phyloP scores from a whole-genome alignment of 2,113 vertebrate species.

The Takifugu bimaculatus region DNA sequence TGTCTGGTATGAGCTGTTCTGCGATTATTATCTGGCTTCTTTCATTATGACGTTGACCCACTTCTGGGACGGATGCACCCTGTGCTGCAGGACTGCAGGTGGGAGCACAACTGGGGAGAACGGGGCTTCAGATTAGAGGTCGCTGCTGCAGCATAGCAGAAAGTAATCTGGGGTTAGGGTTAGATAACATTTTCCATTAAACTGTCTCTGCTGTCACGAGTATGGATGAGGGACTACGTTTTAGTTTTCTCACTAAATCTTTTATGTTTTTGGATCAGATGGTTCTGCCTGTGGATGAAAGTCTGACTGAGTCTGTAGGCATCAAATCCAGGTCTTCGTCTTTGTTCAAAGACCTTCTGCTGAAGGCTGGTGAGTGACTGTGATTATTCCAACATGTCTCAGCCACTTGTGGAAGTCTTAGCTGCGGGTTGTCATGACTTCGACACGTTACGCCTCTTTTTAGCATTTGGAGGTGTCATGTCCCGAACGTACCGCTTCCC shows the following conservation, averaged over 20 bases:
- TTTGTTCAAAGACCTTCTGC: conserved; percentile 87
- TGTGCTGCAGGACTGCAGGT: too few relatives aligned
- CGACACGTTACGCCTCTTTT: background rate
- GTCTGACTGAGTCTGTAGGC: conserved; percentile 89
- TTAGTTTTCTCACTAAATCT: background rate
- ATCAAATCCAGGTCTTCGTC: conserved; percentile 93
- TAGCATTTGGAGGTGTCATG: conserved; percentile 93
- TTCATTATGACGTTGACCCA: too few relatives aligned
- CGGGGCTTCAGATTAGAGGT: too few relatives aligned
- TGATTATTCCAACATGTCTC: background rate
- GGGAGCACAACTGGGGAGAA: too few relatives aligned
- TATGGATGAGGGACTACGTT: background rate
- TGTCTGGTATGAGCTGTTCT: too few relatives aligned
- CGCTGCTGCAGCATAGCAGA: too few relatives aligned
- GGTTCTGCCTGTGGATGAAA: conserved; percentile 94
- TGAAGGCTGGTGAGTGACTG: conserved; percentile 85
- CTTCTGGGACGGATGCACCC: too few relatives aligned
- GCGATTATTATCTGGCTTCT: too few relatives aligned
- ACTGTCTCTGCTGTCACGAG: too few relatives aligned
- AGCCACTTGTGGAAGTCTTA: background rate
- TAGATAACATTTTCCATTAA: too few relatives aligned
- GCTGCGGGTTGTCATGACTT: background rate
- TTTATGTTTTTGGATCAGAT: conserved; percentile 71
- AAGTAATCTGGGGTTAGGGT: too few relatives aligned
- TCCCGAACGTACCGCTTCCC: conserved; percentile 95